Conservation (phyloP, 2,888 invertebrate genomes). For the Mylabris sibirica region DNA sequence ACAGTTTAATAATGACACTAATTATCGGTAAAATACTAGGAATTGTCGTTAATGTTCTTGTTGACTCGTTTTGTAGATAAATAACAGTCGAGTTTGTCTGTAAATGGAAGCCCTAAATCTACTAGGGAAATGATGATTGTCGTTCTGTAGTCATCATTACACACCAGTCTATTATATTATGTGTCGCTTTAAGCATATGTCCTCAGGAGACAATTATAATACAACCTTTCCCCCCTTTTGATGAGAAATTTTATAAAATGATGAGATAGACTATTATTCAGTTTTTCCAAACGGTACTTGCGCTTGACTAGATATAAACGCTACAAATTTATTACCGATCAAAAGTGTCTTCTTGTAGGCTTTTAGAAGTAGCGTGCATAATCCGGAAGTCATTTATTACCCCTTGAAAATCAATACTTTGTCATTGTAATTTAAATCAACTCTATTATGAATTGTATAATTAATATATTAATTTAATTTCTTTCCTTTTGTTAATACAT, state of each 20-base stretch:
- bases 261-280: constrained; percentile 20
- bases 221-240: constrained; percentile 16
- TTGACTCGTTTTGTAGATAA: constrained; percentile 20
- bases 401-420: neutral
- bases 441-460: neutral
- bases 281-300: neutral
- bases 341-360: neutral
- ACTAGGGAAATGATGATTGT: constrained; percentile 33
- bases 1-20: neutral
- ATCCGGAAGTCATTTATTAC: neutral
- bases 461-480: neutral
- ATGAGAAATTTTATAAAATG: constrained; percentile 24
- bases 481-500: neutral
- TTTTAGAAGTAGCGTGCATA: neutral
- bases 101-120: constrained; percentile 35
- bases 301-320: too few species aligned
- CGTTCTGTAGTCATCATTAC: constrained; percentile 29
- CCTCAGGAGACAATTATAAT: constrained; percentile 24
- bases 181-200: constrained; percentile 23
- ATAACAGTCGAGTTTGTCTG: constrained; percentile 29
- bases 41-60: constrained; percentile 1
- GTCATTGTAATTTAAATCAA: too few species aligned
- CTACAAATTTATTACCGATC: too few species aligned
- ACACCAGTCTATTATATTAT: constrained; percentile 32
- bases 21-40: neutral